A percentile compares a stretch with the other conserved stretches of the same genome.
These are phyloP conservation scores for Lacanobia wlatinum DNA, from an alignment of 2,888 invertebrate species.

Conservation along the genomic window DNA sequence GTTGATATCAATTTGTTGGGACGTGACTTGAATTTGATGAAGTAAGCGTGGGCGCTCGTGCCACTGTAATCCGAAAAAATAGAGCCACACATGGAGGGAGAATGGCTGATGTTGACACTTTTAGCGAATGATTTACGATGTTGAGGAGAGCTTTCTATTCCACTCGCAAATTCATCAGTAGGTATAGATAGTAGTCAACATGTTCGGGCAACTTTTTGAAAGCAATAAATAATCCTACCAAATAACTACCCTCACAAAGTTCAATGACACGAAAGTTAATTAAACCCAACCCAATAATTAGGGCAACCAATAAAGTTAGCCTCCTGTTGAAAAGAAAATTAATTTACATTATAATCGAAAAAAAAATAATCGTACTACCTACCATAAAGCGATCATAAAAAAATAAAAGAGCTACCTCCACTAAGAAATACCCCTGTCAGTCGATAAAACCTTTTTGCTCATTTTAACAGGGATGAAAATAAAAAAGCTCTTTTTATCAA, in stretches of 20 bases:
- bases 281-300: slow-evolving; percentile 6
- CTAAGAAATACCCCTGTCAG: slow-evolving; percentile 44
- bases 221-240: background rate
- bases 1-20: slow-evolving; percentile 82
- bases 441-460: slow-evolving; percentile 43
- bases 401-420: slow-evolving; percentile 30
- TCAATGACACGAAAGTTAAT: slow-evolving; percentile 5
- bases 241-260: background rate
- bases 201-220: too few relatives aligned
- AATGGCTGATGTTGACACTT: slow-evolving; percentile 29
- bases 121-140: slow-evolving; percentile 25
- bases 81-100: slow-evolving; percentile 35
- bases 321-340: slow-evolving; percentile 10
- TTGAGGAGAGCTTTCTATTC: slow-evolving; percentile 10
- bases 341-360: slow-evolving; percentile 9
- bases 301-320: slow-evolving; percentile 13
- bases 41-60: slow-evolving; percentile 69
- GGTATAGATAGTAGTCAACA: background rate
- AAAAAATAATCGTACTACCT: slow-evolving; percentile 1
- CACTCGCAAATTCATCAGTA: slow-evolving; percentile 1
- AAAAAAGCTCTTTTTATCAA: slow-evolving; percentile 54
- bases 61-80: slow-evolving; percentile 51
- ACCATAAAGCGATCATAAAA: slow-evolving; percentile 28
- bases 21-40: slow-evolving; percentile 80
- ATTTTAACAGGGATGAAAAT: slow-evolving; percentile 47